Conservation (phyloP, 92 coral and sea anemone species). For the Pocillopora grandis region DNA sequence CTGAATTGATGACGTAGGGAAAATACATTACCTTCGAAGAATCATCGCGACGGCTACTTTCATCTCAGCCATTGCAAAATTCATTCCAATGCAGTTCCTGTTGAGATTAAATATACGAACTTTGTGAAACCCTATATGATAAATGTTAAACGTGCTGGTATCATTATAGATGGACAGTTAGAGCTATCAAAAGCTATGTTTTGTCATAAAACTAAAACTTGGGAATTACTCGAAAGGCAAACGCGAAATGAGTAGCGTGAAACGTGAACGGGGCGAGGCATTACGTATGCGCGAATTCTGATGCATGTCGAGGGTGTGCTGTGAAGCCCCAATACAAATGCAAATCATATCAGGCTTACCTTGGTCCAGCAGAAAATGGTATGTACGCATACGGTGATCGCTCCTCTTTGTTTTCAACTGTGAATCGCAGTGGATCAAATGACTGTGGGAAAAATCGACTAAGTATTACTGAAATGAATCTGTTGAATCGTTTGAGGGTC, state of each 20-base stretch:
- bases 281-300: too few relatives aligned
- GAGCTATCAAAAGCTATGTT: not conserved
- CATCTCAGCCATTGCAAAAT: slow-evolving; percentile 52
- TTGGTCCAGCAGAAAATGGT: slow-evolving; percentile 56
- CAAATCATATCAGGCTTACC: slow-evolving; percentile 14
- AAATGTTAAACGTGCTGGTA: not conserved
- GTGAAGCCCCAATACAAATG: not conserved
- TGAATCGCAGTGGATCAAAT: slow-evolving; percentile 44
- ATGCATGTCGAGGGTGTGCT: too few relatives aligned
- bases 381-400: slow-evolving; percentile 43
- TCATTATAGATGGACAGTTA: too few relatives aligned
- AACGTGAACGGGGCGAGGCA: not conserved
- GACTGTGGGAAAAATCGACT: slow-evolving; percentile 17
- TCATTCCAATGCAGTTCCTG: slow-evolving; percentile 52
- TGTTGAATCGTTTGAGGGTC: not conserved
- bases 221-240: not conserved
- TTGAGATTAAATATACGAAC: not conserved
- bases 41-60: slow-evolving; percentile 42
- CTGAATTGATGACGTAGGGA: not conserved
- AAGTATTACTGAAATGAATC: not conserved
- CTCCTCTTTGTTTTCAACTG: slow-evolving; percentile 19
- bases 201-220: not conserved
- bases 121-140: not conserved
- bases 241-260: not conserved
- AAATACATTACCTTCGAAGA: slow-evolving; percentile 6